These are phyloP conservation scores for Aurelia sp. DNA, from an alignment of 30 jellyfish, hydroid and myxozoan genomes.

Conservation along the genomic window DNA sequence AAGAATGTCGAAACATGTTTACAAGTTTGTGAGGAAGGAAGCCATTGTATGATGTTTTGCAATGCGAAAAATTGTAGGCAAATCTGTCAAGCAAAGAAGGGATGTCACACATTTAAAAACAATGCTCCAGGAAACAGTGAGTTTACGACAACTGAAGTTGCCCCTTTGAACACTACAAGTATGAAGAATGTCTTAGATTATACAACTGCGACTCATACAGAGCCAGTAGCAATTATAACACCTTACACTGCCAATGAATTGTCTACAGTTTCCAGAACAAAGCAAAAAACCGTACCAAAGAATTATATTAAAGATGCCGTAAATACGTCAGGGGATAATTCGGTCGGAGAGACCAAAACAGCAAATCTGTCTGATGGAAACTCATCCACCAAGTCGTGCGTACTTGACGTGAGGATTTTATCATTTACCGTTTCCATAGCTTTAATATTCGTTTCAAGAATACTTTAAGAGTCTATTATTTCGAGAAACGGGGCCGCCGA, in stretches of 20 bases:
- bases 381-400: background rate
- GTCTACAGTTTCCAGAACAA: background rate
- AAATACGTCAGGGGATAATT: background rate
- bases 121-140: background rate
- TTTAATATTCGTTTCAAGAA: too few relatives aligned
- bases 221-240: constrained; percentile 7
- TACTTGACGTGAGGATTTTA: background rate
- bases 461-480: too few relatives aligned
- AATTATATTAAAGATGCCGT: background rate
- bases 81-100: constrained; percentile 43
- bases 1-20: constrained; percentile 56
- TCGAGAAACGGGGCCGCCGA: too few relatives aligned
- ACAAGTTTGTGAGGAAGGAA: constrained; percentile 84
- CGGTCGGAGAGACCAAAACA: background rate
- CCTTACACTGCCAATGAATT: background rate
- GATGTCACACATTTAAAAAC: constrained; percentile 16
- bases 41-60: constrained; percentile 79
- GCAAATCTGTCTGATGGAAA: background rate
- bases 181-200: too few relatives aligned
- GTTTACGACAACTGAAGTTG: background rate
- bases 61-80: constrained; percentile 75
- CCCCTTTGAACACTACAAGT: too few relatives aligned
- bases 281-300: background rate
- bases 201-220: too few relatives aligned
- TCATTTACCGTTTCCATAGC: too few relatives aligned